Base-by-base conservation (phyloP, 2,113 vertebrate species). In the Colistium nudipinnis region DNA sequence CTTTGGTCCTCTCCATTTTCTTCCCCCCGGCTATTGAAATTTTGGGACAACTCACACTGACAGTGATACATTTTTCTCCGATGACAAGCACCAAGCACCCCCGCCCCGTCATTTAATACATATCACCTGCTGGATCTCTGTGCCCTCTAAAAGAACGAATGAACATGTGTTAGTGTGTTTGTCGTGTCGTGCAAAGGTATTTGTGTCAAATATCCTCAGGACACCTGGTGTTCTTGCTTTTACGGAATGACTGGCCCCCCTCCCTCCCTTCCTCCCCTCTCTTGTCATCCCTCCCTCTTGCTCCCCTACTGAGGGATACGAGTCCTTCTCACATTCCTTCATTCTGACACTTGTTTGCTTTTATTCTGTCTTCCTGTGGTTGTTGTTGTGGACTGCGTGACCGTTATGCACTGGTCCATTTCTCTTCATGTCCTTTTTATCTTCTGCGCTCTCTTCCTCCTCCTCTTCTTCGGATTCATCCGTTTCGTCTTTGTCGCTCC, bases 401-500 rank as follows among this genome's bases (percentile, higher is more conserved):
- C 96, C 96, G 0, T 99, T 98, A 86, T 87, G 92, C 7, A 95
- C 70, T 0, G 91, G 90, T 5, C 95, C 92, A 13, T 94, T 95
- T 86, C 94, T 96, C 28, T 74, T 87, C 6, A n/a, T 81, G 22
- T 69, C 61, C 2, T 82, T 80, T 25, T 77, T 90, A 59, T 90
- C 92, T 10, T 94, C 92, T 30, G 90, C 93, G 41, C 93, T 93
- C 12, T 95, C 93, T 19, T 94, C 95, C 4, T 96, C 94, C 4
- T 96, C 94, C 22, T 94, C 95, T n/a, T 94, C 96, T 35, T 94
- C 95, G 0, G 96, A 94, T 75, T 94, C 94, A 25, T 99, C 97
- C 0, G 96, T 98, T 90, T 98, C 97, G 0, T 98, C 97, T 0
- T 93, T 91, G 86, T 99, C 97, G 0, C 97, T 98, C 53, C 97